phyloP scores from a whole-genome alignment of 2,888 invertebrate genomes.

The Creontiades dilutus region DNA sequence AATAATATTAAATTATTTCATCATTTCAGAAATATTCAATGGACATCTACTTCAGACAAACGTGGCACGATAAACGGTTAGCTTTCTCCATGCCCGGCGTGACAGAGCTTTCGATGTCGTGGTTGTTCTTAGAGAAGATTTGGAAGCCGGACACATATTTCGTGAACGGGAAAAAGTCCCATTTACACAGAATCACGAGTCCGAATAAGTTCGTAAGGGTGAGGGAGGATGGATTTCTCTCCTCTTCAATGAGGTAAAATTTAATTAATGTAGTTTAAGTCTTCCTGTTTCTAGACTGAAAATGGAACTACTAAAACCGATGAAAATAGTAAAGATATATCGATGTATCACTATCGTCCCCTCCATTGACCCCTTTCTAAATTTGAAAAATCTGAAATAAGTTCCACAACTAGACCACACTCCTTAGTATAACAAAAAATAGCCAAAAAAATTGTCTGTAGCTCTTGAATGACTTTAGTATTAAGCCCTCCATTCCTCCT shows the following conservation, averaged over 20 bases:
- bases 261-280: no score
- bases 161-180: slow-evolving; percentile 80
- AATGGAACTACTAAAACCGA: no score
- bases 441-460: no score
- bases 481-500: no score
- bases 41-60: slow-evolving; percentile 79
- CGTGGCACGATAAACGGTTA: slow-evolving; percentile 81
- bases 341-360: no score
- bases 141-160: slow-evolving; percentile 83
- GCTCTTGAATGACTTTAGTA: no score
- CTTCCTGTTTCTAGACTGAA: no score
- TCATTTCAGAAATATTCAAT: slow-evolving; percentile 78
- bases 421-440: no score
- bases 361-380: no score
- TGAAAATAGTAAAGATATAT: no score
- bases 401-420: no score
- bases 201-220: slow-evolving; percentile 95
- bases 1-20: background rate
- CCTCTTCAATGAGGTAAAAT: slow-evolving; percentile 93
- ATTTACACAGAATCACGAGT: slow-evolving; percentile 82
- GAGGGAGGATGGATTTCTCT: slow-evolving; percentile 92
- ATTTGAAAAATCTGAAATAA: no score
- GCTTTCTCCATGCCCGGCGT: slow-evolving; percentile 78
- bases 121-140: slow-evolving; percentile 81
- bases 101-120: slow-evolving; percentile 80